A percentile compares a stretch with the other conserved stretches of the same genome.
phyloP scores from a whole-genome alignment of 2,888 invertebrate genomes.

The Drosophila ustulata region DNA sequence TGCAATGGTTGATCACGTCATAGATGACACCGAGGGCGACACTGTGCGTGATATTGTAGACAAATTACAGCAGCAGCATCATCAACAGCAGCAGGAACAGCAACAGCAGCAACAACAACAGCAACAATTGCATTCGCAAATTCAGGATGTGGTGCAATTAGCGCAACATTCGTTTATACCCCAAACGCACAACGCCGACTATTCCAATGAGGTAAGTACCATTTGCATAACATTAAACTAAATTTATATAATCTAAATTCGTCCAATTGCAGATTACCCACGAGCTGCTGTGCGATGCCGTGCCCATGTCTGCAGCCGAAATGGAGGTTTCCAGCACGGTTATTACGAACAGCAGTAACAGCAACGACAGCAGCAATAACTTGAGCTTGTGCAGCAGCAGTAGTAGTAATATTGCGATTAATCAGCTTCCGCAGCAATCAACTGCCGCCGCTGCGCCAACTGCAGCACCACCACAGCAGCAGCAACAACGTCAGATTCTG shows the following conservation, averaged over 20 bases:
- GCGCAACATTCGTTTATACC: constrained; percentile 69
- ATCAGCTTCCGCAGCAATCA: constrained; percentile 58
- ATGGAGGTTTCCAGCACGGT: constrained; percentile 87
- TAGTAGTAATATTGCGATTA: constrained; percentile 60
- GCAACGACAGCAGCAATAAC: constrained; percentile 83
- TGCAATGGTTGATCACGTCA: constrained; percentile 59
- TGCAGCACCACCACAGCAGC: constrained; percentile 69
- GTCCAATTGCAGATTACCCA: constrained; percentile 80
- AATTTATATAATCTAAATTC: not conserved
- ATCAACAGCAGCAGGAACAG: constrained; percentile 61
- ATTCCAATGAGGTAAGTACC: constrained; percentile 65
- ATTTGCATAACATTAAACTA: not conserved
- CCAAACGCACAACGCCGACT: constrained; percentile 61
- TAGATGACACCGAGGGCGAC: constrained; percentile 65
- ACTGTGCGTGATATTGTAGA: constrained; percentile 82
- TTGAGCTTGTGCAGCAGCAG: constrained; percentile 79
- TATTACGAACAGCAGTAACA: constrained; percentile 83
- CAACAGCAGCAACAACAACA: constrained; percentile 56
- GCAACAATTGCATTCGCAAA: constrained; percentile 57
- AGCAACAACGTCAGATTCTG: constrained; percentile 80
- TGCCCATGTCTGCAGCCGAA: constrained; percentile 87
- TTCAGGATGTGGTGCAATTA: constrained; percentile 66
- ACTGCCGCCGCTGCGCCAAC: constrained; percentile 35
- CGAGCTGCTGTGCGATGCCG: constrained; percentile 87
- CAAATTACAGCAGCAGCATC: constrained; percentile 77